Base-by-base conservation (phyloP, 1,140 invertebrate species). In the Pollicipes pollicipes region DNA sequence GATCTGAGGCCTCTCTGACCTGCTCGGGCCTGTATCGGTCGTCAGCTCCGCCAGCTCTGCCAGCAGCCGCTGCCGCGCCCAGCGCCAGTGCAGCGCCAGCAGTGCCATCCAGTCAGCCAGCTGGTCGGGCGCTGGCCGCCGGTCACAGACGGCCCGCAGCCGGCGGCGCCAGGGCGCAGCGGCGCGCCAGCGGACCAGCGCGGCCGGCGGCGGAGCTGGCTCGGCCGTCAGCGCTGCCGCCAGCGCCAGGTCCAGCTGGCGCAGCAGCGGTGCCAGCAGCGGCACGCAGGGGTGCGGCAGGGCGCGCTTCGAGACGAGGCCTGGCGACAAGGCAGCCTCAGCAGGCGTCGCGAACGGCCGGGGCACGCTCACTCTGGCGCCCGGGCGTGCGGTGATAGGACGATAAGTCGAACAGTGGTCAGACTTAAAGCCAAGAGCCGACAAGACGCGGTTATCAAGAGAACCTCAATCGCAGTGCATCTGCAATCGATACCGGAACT, bases 81-180 rank as follows among this genome's bases (percentile, higher is more conserved):
- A 70, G 27, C 74, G 70, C 75, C 75, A 75, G 66, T 75, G 75
- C 31, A 75, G 71, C 30, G 69, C 70, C 37, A 75, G 63, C 45
- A 73, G 67, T 24, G 75, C 73, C 29, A 75, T 58, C 63, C 74
- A 74, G 31, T 73, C 32, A 32, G 72, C 70, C 37, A 75, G 74
- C 24, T 30, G 35, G 26, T 72, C 69, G 27, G 72, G 71, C 2
- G 66, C 64, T 2, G 73, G 69, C n/a, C 66, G 68, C 63, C 71
- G 70, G 32, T 66, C 28, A 70, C 72, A 74, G 26, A 74, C 31
- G 30, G 67, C 70, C 30, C 45, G 30, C 10, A 74, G 70, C 13
- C 66, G 68, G n/a, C 72, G 67, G 32, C 45, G 30, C 73, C 73
- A 74, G 13, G 64, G 45, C 13, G 71, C 21, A 24, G 73, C 72